Evolutionary conservation across 2,113 vertebrate species (phyloP).

Genomic region (Acrocephalus kingi): DNA sequence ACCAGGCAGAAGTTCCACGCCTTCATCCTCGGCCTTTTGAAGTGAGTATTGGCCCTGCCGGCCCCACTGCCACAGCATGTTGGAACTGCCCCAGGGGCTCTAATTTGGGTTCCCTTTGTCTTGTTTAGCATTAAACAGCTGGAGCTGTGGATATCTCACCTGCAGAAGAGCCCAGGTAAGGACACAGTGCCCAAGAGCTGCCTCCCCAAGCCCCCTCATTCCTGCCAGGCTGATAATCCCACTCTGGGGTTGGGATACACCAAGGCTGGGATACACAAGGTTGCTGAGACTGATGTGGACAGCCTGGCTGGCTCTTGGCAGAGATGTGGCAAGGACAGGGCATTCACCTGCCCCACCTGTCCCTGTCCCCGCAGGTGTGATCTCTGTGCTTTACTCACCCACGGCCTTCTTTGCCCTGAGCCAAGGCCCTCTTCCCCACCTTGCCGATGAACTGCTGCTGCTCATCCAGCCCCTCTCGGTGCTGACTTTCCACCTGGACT

Average conservation of each 20-base stretch:
- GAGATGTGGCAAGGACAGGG: not conserved
- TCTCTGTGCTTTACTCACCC: conserved; percentile 73
- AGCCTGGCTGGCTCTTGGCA: not conserved
- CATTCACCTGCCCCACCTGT: not conserved
- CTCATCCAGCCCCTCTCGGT: conserved; percentile 78
- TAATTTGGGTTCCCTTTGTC: not conserved
- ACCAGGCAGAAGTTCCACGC: conserved; percentile 89
- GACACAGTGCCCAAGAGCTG: not conserved
- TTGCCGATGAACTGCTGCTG: conserved; percentile 74
- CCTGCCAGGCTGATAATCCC: not conserved
- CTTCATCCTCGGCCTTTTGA: conserved; percentile 91
- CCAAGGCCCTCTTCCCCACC: conserved; percentile 59
- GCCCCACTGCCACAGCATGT: rapidly evolving
- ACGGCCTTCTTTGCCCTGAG: conserved; percentile 75
- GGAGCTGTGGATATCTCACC: conserved; percentile 89
- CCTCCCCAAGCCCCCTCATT: not conserved
- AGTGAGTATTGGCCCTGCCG: conserved; percentile 75
- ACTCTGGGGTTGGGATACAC: not conserved
- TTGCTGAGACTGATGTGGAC: not conserved
- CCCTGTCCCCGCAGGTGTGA: conserved; percentile 2
- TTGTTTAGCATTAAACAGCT: conserved; percentile 84
- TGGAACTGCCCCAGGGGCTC: not conserved
- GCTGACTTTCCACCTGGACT: conserved; percentile 80
- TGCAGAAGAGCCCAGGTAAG: conserved; percentile 87
- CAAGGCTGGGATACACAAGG: too few species aligned